Base-by-base conservation (phyloP, 2,888 invertebrate species). In the Campaea margaritaria region DNA sequence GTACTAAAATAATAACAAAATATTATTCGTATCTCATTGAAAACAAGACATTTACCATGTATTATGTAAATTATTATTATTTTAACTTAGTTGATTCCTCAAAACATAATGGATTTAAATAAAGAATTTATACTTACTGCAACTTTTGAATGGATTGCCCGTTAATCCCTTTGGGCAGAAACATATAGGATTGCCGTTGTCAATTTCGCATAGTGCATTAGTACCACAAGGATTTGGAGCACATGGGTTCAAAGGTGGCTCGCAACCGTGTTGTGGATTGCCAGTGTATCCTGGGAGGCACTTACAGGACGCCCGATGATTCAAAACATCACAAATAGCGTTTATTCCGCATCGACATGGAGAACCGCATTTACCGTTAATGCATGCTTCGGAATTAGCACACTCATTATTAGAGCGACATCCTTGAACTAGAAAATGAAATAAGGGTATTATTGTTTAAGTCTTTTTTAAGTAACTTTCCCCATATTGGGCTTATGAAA, bases 131-230 rank as follows among this genome's bases (percentile, higher is more conserved):
- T 86, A 96, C 97, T 94, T 94, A 97, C 97, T 96, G 94, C 97
- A 97, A 87, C 95, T 96, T 80, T 95, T 95, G 82, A 97, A 97
- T 43, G 98, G 98, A 93, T 98, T 97, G 84, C 98, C 98, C 3
- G 97, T 97, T 65, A 97, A 91, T 64, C 97, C 97, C 84, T 96
- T 97, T 0, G 97, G 97, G 79, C 98, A 98, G 89, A 94, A 96
- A 78, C 98, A 98, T 69, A 97, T 96, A 1, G 97, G 97, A 82
- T 95, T 96, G 50, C 97, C 97, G 73, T 96, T 95, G 73, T 97
- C 96, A 49, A 95, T 93, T 89, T 97, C 97, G 80, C 98, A 98
- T 65, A 96, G 87, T 0, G 98, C 97, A 76, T 96, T 96, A 1
- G 93, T 86, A n/a, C 97, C 97, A 75, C 97, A 97, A n/a, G 97